Percentiles rank a stretch among this genome's conserved stretches.
Evolutionary conservation across 2,797 vertebrate genomes (phyloP).

Genomic region (Malurus leucopterus): DNA sequence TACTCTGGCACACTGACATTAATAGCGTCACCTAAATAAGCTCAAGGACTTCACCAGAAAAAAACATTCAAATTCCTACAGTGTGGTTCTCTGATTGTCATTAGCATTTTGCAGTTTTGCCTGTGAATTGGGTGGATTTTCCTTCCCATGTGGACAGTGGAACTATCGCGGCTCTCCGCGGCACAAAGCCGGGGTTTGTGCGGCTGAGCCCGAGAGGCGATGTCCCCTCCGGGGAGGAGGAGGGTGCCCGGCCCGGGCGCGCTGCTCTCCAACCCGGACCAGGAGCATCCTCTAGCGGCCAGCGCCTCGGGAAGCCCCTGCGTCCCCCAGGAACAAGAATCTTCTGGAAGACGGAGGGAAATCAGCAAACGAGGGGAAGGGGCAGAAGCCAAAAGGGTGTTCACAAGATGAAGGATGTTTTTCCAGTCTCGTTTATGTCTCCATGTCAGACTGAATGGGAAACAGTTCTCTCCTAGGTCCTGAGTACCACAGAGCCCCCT

Average conservation of each 20-base stretch:
- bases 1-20: neutral
- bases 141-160: fast-evolving
- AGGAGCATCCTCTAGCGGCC: conserved; percentile 61
- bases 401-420: neutral
- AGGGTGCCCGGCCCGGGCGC: neutral
- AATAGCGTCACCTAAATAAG: neutral
- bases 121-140: neutral
- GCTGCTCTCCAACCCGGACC: neutral
- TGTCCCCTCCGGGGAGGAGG: neutral
- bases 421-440: neutral
- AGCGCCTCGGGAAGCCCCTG: neutral
- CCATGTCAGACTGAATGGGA: neutral
- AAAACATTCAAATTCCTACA: neutral
- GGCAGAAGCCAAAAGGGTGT: neutral
- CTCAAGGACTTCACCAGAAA: neutral
- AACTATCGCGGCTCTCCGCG: fast-evolving
- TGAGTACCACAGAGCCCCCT: neutral
- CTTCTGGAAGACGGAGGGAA: conserved; percentile 29
- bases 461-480: neutral
- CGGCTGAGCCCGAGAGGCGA: neutral
- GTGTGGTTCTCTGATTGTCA: fast-evolving
- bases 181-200: neutral
- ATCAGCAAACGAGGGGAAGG: neutral
- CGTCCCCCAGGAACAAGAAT: neutral
- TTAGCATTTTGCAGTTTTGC: neutral